Evolutionary conservation across 2,797 vertebrate genomes (phyloP).

Genomic region (Mormyrus proboscirostris): DNA sequence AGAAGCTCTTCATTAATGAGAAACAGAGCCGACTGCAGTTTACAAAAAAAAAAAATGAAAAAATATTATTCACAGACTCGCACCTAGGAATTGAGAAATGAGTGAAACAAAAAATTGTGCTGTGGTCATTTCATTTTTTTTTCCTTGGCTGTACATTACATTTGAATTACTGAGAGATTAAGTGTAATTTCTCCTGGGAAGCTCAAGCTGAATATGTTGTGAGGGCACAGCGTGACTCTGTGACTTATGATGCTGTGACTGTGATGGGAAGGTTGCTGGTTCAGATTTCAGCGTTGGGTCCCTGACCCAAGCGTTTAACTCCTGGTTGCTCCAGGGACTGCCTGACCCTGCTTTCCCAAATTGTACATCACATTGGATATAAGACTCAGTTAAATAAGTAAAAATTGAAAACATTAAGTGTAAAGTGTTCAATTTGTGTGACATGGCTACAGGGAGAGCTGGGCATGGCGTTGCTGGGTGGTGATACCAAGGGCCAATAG

Average conservation of each 20-base stretch:
- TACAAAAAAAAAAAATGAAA: no score
- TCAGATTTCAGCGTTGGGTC: not conserved
- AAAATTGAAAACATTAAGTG: not conserved
- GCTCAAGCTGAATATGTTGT: not conserved
- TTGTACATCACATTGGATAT: not conserved
- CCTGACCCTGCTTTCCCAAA: not conserved
- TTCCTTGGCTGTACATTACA: not conserved
- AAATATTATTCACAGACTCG: no score
- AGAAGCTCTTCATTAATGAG: no score
- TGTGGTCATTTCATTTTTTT: no score
- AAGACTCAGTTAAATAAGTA: not conserved
- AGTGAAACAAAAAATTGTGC: no score
- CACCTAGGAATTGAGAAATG: no score
- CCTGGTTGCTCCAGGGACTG: not conserved
- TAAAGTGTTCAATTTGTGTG: not conserved
- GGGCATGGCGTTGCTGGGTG: not conserved
- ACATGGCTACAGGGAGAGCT: not conserved
- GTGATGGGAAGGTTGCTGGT: not conserved
- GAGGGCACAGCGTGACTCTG: not conserved
- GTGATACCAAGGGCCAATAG: not conserved
- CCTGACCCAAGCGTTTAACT: not conserved
- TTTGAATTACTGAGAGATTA: not conserved
- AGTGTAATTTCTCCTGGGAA: not conserved
- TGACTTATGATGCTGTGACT: not conserved
- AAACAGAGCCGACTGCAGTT: no score